Base-by-base conservation (phyloP, 1,140 invertebrate species). In the Euwallacea fornicatus region DNA sequence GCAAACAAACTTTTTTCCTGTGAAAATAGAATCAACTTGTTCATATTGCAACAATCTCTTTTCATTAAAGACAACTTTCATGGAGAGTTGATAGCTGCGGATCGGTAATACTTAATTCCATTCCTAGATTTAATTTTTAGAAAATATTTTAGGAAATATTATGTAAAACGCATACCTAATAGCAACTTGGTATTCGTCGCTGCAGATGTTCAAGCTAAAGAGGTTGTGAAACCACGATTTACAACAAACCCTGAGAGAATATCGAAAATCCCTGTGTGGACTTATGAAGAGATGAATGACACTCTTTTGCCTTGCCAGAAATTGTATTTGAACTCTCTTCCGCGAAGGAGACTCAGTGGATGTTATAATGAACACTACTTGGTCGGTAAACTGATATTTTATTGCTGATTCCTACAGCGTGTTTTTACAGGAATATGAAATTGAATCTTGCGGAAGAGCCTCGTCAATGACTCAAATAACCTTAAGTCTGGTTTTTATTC, bases 181-280 rank as follows among this genome's bases (percentile, higher is more conserved):
- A 92, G 90, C 8, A 96, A 96, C 83, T 82, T 96, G 59, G 78
- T 96, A 8, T 82, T 96, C 54, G 85, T 96, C 6, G 91, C 94
- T 0, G 86, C 93, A 0, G 86, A 92, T 0, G 86, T 92, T 70
- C 80, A 75, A n/a, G 81, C 7, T 13, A 46, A 70, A 15, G 41
- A 47, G 54, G 33, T 55, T 10, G 64, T 66, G 46, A 56, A 71
- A 7, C 43, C 58, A 10, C 43, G 42, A 75, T 84, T 73, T 78
- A 79, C 84, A 71, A 77, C 82, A 61, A 73, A 77, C 46, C 79
- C 84, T 75, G 59, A 83, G 78, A 68, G 75, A 65, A 61, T 80
- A 71, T 76, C 74, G 7, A 56, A 63, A 61, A 15, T 62, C 46
- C 63, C 69, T 10, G 53, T 50, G 41, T 75, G 55, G 54, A 69